Evolutionary conservation across 2,113 vertebrate genomes (phyloP), one percentile per base, ranked within the genome.

Genomic region (Plecotus auritus): DNA sequence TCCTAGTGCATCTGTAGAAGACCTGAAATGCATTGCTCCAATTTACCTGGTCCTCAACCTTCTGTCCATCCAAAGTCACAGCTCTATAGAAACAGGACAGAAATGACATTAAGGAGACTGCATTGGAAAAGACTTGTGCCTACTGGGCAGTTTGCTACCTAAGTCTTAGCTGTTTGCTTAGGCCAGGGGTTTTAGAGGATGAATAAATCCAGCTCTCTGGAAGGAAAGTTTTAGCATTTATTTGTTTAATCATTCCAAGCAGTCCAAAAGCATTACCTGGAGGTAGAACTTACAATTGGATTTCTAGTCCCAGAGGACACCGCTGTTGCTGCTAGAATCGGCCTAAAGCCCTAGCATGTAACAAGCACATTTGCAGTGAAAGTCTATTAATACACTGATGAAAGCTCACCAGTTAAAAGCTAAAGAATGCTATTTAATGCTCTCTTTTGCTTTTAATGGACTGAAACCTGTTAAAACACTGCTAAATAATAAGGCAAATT

Each of bases 301-400:
- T 95, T 97, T 97, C 76, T 93, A 95, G 88, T 96, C 95, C 97
- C 97, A 97, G 88, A 95, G 93, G 97, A 97, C 37, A 95, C 30
- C 64, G 82, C 84, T 93, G 67, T 4, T 4, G 83, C 81, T 66
- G 70, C 54, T 72, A 70, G 14, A 89, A 67, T 72, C 66, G 0
- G 9, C 91, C 76, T 82, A 93, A 97, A 93, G 95, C 88, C 4
- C 47, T 59, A 73, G 59, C 49, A 76, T 23, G 76, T 91, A 97
- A 87, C 61, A 77, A 78, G 35, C 40, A 59, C 93, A 92, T 90
- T 95, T 96, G 97, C 70, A 97, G 96, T 59, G 18, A 95, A 40
- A 85, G 13, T 59, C 96, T 95, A 82, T 97, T 96, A 98, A 96
- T 96, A 96, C 96, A 88, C 81, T 84, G 78, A 66, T 73, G 92